Evolutionary conservation across 2,113 vertebrate species (phyloP).

Genomic region (Naja naja): DNA sequence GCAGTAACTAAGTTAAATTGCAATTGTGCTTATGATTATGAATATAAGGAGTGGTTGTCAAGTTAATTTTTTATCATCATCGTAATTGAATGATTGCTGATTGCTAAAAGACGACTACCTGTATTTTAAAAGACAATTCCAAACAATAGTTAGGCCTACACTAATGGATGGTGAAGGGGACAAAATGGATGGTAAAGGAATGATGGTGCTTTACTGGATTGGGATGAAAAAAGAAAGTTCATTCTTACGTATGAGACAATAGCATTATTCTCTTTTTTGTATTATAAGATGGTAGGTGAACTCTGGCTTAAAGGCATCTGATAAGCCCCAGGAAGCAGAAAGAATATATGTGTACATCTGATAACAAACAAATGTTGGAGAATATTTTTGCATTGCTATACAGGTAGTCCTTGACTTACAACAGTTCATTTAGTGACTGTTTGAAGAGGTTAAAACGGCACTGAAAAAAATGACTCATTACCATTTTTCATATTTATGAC

Average conservation of each 20-base stretch:
- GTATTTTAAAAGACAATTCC: not conserved
- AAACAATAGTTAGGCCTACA: not conserved
- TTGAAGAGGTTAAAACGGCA: not conserved
- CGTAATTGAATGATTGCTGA: not conserved
- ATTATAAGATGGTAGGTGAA: not conserved
- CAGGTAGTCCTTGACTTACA: not conserved
- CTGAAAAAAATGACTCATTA: not conserved
- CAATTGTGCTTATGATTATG: not conserved
- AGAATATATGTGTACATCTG: not conserved
- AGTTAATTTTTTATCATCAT: not conserved
- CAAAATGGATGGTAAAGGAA: not conserved
- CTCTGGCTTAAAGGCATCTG: not conserved
- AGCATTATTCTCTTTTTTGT: not conserved
- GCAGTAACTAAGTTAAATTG: not conserved
- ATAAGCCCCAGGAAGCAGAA: not conserved
- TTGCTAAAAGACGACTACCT: not conserved
- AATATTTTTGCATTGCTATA: not conserved
- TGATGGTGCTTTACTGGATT: not conserved
- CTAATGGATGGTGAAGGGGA: not conserved
- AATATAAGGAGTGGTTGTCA: not conserved
- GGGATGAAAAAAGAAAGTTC: not conserved
- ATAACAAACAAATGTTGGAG: not conserved
- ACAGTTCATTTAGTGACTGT: not conserved
- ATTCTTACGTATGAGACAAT: not conserved
- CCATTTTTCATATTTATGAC: not conserved